Evolutionary conservation across 2,113 vertebrate species (phyloP).

Genomic region (Proterorhinus semilunaris): DNA sequence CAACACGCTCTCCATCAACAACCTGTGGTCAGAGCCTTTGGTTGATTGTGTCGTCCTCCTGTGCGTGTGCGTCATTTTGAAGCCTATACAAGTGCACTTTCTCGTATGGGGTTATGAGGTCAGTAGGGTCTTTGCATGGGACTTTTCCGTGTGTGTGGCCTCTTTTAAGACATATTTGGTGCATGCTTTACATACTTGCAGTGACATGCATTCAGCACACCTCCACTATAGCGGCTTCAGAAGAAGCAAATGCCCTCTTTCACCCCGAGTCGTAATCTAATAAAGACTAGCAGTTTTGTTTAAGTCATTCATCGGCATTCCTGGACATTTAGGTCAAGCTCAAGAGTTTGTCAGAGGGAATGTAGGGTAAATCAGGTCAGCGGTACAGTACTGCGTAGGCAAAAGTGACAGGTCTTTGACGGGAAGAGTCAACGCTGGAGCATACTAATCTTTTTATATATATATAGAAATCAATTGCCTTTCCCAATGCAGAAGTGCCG

Average conservation of each 20-base stretch:
- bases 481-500: too few species aligned
- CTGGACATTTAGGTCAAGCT: constrained; percentile 34
- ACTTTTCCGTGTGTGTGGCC: constrained; percentile 49
- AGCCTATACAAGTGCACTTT: constrained; percentile 21
- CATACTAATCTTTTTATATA: too few species aligned
- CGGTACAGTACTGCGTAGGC: constrained; percentile 25
- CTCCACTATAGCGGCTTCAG: constrained; percentile 14
- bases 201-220: neutral
- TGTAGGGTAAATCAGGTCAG: too few species aligned
- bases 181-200: constrained; percentile 9
- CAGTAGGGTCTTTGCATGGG: constrained; percentile 57
- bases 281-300: constrained; percentile 41
- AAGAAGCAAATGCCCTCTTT: constrained; percentile 42
- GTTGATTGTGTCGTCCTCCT: too few species aligned
- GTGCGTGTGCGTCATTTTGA: too few species aligned
- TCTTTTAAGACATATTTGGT: neutral
- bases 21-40: too few species aligned
- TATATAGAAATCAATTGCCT: too few species aligned
- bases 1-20: too few species aligned
- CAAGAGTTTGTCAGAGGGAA: constrained; percentile 27
- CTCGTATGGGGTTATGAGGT: constrained; percentile 3
- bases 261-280: constrained; percentile 27
- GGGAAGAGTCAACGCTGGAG: too few species aligned
- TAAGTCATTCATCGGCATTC: constrained; percentile 27
- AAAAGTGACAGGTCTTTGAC: neutral